These are phyloP conservation scores for Heterodera carotae DNA, from an alignment of 1,140 invertebrate genomes.

Conservation along the genomic window DNA sequence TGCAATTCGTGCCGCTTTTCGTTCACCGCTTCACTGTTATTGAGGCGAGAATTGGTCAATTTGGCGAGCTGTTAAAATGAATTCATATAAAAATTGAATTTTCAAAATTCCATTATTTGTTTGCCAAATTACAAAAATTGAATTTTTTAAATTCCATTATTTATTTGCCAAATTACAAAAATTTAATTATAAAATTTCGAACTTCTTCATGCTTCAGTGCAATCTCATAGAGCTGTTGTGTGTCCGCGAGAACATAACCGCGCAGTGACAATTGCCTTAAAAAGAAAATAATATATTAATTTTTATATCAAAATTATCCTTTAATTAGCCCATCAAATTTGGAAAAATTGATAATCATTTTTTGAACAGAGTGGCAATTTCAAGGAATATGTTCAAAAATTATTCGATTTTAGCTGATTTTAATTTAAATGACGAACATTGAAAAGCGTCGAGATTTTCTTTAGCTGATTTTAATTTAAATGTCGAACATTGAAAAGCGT, in stretches of 20 bases:
- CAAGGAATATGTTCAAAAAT: no score
- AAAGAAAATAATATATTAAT: neutral
- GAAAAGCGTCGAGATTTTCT: no score
- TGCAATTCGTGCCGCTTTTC: neutral
- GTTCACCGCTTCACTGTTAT: neutral
- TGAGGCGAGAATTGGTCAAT: slow-evolving; percentile 10
- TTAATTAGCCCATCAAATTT: neutral
- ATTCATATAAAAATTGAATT: neutral
- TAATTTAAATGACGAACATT: no score
- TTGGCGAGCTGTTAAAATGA: slow-evolving; percentile 31
- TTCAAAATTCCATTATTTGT: neutral
- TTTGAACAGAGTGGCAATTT: no score
- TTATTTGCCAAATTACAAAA: neutral
- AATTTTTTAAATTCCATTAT: neutral
- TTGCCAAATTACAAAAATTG: neutral
- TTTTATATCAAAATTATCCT: neutral
- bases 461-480: no score
- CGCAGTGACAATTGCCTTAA: slow-evolving; percentile 74
- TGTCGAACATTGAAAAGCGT: no score
- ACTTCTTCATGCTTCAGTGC: slow-evolving; percentile 47
- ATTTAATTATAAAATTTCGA: neutral
- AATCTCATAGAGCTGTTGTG: slow-evolving; percentile 66
- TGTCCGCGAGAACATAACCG: slow-evolving; percentile 76
- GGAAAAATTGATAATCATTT: no score
- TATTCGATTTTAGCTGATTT: no score